Percentiles rank a stretch among this genome's conserved stretches.
These are phyloP conservation scores for Plebejus melissa DNA, from an alignment of 2,888 invertebrate species.

Conservation along the genomic window DNA sequence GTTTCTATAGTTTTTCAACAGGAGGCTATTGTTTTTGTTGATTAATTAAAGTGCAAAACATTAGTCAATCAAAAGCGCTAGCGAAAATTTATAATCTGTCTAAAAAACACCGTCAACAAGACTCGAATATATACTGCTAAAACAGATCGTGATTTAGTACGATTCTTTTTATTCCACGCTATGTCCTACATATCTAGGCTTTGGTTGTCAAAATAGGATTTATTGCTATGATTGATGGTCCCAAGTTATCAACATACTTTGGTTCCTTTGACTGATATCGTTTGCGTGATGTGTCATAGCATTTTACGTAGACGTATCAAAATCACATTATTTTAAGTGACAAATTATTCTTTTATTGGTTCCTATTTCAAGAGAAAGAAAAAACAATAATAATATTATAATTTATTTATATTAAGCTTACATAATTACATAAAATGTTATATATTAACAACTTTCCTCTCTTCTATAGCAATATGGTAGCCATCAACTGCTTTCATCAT, in stretches of 20 bases:
- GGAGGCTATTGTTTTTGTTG: too few relatives aligned
- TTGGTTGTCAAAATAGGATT: neutral
- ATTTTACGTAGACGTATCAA: neutral
- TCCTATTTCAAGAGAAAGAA: neutral
- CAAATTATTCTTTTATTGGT: neutral
- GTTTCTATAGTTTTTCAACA: too few relatives aligned
- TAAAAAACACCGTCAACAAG: too few relatives aligned
- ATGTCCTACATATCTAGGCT: neutral
- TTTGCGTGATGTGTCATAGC: neutral
- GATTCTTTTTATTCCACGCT: slow-evolving; percentile 15
- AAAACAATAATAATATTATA: neutral
- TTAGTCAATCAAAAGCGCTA: too few relatives aligned
- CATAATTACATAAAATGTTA: neutral
- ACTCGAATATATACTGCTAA: too few relatives aligned
- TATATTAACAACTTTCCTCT: neutral
- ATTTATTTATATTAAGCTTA: neutral
- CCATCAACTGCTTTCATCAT: slow-evolving; percentile 11
- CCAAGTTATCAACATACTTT: neutral
- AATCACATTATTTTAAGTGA: neutral
- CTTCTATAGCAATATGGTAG: neutral
- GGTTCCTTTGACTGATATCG: neutral
- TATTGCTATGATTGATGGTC: neutral
- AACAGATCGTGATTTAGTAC: neutral
- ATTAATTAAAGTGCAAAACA: too few relatives aligned
- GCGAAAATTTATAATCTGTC: too few relatives aligned